A percentile compares a stretch with the other conserved stretches of the same genome.
These are phyloP conservation scores for Xestia xanthographa DNA, from an alignment of 2,888 invertebrate genomes.

Conservation along the genomic window DNA sequence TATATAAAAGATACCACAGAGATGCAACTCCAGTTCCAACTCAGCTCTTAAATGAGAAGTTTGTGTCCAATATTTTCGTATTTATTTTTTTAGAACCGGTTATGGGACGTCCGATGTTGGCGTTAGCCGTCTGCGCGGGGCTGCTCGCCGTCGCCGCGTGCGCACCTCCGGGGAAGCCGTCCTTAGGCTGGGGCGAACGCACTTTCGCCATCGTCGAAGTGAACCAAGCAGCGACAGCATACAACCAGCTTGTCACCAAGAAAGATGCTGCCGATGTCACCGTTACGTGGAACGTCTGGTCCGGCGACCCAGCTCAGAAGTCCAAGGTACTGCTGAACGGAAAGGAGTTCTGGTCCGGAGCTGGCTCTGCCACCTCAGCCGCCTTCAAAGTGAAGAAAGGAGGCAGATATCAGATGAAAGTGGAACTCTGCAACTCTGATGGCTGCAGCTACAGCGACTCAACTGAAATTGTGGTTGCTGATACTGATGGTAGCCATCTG, in stretches of 20 bases:
- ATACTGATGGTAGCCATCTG: conserved; percentile 88
- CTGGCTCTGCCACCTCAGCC: conserved; percentile 81
- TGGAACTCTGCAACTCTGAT: conserved; percentile 85
- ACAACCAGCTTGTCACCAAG: conserved; percentile 86
- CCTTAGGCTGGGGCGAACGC: conserved; percentile 87
- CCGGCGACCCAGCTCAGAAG: conserved; percentile 84
- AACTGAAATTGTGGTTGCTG: conserved; percentile 86
- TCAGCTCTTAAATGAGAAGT: conserved; percentile 81
- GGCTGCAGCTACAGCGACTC: conserved; percentile 85
- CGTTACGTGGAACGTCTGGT: conserved; percentile 88
- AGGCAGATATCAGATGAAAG: conserved; percentile 85
- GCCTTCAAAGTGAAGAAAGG: conserved; percentile 87
- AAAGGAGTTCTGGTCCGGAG: conserved; percentile 84
- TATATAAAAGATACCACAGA: conserved; percentile 86
- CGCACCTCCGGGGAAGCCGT: conserved; percentile 85
- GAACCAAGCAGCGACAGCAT: conserved; percentile 88
- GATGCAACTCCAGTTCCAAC: conserved; percentile 83
- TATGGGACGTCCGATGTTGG: conserved; percentile 80
- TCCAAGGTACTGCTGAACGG: conserved; percentile 82
- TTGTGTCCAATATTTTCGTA: conserved; percentile 76
- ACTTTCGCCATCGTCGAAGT: conserved; percentile 87
- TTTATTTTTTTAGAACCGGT: conserved; percentile 85
- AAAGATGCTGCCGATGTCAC: conserved; percentile 85
- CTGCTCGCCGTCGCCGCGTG: conserved; percentile 73
- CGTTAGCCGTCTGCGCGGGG: conserved; percentile 77